Base-by-base conservation (phyloP, 1,140 invertebrate species). In the Drosophila sulfurigaster region DNA sequence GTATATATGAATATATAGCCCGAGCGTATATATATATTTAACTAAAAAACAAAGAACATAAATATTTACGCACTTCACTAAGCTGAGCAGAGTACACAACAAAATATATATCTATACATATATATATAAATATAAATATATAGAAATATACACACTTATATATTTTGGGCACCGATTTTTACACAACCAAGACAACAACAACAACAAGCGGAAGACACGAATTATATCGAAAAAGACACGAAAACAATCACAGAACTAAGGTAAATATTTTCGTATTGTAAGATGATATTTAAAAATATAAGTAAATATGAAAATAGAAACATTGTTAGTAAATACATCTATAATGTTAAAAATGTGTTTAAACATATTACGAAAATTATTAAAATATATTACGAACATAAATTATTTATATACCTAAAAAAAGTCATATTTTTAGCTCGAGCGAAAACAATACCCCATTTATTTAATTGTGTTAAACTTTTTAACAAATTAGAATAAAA, bases 141-240 rank as follows among this genome's bases (percentile, higher is more conserved):
- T 60, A 66, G 20, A 75, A 62, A 76, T 59, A 75, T 71, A 75
- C 65, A 81, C 72, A 78, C 57, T 64, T 51, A 73, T 80, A 88
- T 89, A 89, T 89, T 89, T 89, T 89, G 85, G 85, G 81, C 85
- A 89, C 85, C 85, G 78, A 87, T 77, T 88, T 86, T 85, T 75
- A 80, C 70, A 73, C 62, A 73, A 81, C 57, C 64, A 63, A 78
- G 32, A 60, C 57, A 56, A 58, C 41, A 46, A 79, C 73, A 79
- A 69, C 68, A 70, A 76, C 32, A 82, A 25, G 20, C 20, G 70
- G 57, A 78, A 79, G 72, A 83, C 71, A 87, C 70, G 48, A 70
- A 65, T 62, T 65, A 65, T 88, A 88, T 75, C 59, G 67, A 46
- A 85, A 82, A 89, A 89, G 81, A 89, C 81, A 89, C 85, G 73